Percentiles rank a stretch among this genome's conserved stretches.
phyloP scores from a whole-genome alignment of 2,888 invertebrate species.

The Lepidochrysops patricia region DNA sequence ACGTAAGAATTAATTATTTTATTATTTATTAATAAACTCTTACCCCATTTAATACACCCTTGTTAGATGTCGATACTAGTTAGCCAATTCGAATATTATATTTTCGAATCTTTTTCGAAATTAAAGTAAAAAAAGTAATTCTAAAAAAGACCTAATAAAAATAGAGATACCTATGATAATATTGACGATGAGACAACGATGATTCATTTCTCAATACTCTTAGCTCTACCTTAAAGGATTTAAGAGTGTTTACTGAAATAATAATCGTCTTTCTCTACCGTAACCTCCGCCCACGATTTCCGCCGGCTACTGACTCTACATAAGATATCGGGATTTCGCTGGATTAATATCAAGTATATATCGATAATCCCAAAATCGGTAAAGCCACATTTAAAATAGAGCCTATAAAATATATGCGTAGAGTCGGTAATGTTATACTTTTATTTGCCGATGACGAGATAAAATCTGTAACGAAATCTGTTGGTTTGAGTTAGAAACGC shows the following conservation, averaged over 20 bases:
- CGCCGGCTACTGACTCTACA: neutral
- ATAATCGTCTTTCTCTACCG: neutral
- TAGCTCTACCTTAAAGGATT: neutral
- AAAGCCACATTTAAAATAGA: neutral
- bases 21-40: too few species aligned
- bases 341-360: neutral
- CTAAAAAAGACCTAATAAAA: too few species aligned
- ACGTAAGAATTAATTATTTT: too few species aligned
- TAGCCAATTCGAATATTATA: too few species aligned
- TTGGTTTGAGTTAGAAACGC: neutral
- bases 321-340: neutral
- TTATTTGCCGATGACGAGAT: neutral
- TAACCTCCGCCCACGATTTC: slow-evolving; percentile 1
- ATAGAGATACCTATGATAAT: too few species aligned
- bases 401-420: neutral
- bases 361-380: neutral
- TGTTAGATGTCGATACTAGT: too few species aligned
- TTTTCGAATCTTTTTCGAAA: too few species aligned
- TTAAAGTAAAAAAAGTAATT: too few species aligned
- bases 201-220: neutral
- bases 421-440: neutral
- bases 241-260: neutral
- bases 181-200: neutral
- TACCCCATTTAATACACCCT: too few species aligned
- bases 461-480: neutral